phyloP scores from a whole-genome alignment of 1,140 invertebrate species.

The Pogonognathellus flavescens region DNA sequence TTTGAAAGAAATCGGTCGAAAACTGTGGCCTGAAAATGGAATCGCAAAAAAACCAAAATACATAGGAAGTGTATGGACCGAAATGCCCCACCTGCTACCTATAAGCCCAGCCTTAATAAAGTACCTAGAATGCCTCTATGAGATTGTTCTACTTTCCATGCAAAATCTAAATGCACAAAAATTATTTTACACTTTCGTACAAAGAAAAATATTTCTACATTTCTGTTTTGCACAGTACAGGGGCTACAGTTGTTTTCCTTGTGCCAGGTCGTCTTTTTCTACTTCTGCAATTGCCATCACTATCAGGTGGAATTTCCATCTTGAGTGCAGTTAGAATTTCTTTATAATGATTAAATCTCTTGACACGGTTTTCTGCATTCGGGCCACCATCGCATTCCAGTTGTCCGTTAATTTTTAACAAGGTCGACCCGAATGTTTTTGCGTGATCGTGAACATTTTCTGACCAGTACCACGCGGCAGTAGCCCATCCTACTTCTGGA shows the following conservation, averaged over 20 bases:
- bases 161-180: not conserved
- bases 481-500: constrained; percentile 50
- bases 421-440: constrained; percentile 45
- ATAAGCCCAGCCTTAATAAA: too few species aligned
- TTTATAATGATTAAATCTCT: constrained; percentile 53
- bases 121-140: too few species aligned
- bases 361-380: constrained; percentile 15
- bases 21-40: too few species aligned
- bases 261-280: constrained; percentile 13
- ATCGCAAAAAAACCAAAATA: too few species aligned
- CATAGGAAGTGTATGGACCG: too few species aligned
- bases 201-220: not conserved
- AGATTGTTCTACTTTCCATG: too few species aligned
- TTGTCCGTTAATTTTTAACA: constrained; percentile 55
- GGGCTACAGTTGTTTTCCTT: not conserved
- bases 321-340: not conserved
- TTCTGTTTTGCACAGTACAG: constrained; percentile 20
- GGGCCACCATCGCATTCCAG: constrained; percentile 59
- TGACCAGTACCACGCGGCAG: constrained; percentile 58
- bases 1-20: too few species aligned
- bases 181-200: not conserved
- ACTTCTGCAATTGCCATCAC: constrained; percentile 46
- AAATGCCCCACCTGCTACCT: too few species aligned
- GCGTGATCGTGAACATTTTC: constrained; percentile 54
- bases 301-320: constrained; percentile 12